These are phyloP conservation scores for Calidris pygmaea DNA, from an alignment of 2,113 vertebrate genomes.

Conservation along the genomic window DNA sequence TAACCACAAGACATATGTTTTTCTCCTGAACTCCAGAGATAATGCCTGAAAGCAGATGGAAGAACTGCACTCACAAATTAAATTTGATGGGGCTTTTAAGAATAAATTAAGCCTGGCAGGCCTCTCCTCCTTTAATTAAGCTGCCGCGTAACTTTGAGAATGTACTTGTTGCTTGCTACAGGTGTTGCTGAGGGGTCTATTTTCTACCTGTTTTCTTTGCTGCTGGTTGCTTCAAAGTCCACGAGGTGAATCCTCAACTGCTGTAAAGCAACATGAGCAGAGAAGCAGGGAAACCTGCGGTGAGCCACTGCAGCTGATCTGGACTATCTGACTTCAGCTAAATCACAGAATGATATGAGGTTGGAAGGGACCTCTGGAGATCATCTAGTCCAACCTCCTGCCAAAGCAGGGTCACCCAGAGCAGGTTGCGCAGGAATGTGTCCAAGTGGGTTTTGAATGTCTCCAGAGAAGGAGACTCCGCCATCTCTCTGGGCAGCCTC, in stretches of 20 bases:
- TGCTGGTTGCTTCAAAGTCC: background rate
- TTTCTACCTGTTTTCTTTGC: background rate
- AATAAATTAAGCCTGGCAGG: slow-evolving; percentile 59
- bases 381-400: no score
- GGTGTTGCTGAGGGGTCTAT: background rate
- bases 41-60: slow-evolving; percentile 65
- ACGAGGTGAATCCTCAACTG: background rate
- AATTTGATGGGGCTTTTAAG: slow-evolving; percentile 62
- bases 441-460: no score
- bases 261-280: fast-evolving
- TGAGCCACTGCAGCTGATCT: background rate
- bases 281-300: background rate
- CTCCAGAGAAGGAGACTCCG: no score
- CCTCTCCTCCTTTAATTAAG: slow-evolving; percentile 42
- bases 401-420: no score
- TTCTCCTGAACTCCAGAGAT: slow-evolving; percentile 67
- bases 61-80: slow-evolving; percentile 53
- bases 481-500: no score
- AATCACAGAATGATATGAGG: no score
- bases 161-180: background rate
- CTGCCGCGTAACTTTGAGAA: background rate
- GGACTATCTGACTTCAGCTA: background rate
- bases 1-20: slow-evolving; percentile 70
- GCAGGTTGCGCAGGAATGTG: no score
- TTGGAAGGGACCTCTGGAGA: no score